Percentiles rank a stretch among this genome's conserved stretches.
phyloP scores from a whole-genome alignment of 30 jellyfish, hydroid and myxozoan species.

The Chrysaora quinquecirrha region DNA sequence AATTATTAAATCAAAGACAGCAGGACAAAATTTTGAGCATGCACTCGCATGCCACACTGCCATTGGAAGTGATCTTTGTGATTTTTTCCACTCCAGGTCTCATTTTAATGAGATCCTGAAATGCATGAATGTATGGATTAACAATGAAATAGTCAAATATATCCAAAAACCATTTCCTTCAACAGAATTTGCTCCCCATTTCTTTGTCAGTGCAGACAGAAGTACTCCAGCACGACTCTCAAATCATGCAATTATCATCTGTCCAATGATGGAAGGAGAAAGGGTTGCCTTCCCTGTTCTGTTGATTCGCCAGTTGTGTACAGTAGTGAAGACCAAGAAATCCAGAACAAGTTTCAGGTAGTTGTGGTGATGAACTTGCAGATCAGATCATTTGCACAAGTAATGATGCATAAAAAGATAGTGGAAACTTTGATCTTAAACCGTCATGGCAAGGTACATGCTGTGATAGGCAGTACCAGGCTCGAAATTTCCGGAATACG shows the following conservation, averaged over 20 bases:
- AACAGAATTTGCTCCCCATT: constrained; percentile 8
- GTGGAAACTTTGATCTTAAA: background rate
- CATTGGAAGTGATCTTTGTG: constrained; percentile 36
- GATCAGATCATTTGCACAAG: background rate
- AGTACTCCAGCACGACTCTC: background rate
- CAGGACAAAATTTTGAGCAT: constrained; percentile 27
- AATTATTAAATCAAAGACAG: constrained; percentile 34
- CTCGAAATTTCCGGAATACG: background rate
- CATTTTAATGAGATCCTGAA: constrained; percentile 41
- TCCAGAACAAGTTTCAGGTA: background rate
- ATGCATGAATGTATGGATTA: constrained; percentile 15
- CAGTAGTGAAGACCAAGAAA: background rate
- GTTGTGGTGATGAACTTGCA: constrained; percentile 4
- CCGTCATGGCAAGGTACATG: background rate
- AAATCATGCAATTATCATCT: constrained; percentile 12
- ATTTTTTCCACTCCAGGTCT: constrained; percentile 28
- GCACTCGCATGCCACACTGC: constrained; percentile 20
- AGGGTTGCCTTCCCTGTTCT: constrained; percentile 6
- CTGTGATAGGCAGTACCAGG: constrained; percentile 13
- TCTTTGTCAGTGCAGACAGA: constrained; percentile 12
- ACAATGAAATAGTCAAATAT: background rate
- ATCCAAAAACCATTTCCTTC: background rate
- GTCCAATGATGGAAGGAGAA: background rate
- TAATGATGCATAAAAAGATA: background rate
- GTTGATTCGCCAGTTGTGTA: too few species aligned